Evolutionary conservation across 2,113 vertebrate genomes (phyloP).

Genomic region (Manacus vitellinus): DNA sequence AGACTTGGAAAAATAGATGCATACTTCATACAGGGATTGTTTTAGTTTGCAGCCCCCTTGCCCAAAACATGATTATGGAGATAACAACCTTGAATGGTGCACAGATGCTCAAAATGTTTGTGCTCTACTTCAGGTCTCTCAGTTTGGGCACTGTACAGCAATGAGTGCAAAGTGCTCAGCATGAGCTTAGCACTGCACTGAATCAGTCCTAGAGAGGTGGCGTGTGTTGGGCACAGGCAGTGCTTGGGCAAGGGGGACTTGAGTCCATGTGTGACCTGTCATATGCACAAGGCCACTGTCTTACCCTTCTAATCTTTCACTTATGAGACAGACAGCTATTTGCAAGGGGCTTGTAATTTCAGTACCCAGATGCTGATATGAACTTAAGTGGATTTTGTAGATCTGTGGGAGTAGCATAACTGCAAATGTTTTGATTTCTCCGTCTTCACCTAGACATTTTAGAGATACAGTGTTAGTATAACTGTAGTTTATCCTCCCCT

Average conservation of each 20-base stretch:
- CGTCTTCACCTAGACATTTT: not conserved
- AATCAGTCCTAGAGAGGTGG: accelerated
- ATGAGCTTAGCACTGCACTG: accelerated
- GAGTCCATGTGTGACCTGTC: accelerated
- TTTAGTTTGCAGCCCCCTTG: not conserved
- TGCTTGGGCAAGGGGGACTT: accelerated
- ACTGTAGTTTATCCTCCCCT: not conserved
- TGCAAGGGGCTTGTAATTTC: not conserved
- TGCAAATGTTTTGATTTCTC: not conserved
- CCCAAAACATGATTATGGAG: accelerated
- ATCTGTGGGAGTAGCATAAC: not conserved
- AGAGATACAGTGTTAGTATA: not conserved
- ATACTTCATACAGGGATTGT: not conserved
- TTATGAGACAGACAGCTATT: not conserved
- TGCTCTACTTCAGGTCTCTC: not conserved
- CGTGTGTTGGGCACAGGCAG: not conserved
- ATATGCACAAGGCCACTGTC: not conserved
- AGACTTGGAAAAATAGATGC: not conserved
- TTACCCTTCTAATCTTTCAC: not conserved
- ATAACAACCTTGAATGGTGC: not conserved
- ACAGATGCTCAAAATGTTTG: not conserved
- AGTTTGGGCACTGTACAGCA: accelerated
- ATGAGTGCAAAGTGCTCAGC: accelerated
- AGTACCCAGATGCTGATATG: not conserved
- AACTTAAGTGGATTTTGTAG: not conserved